A percentile compares a stretch with the other conserved stretches of the same genome.
Evolutionary conservation across 2,888 invertebrate genomes (phyloP).

Genomic region (Orchestes rusci): DNA sequence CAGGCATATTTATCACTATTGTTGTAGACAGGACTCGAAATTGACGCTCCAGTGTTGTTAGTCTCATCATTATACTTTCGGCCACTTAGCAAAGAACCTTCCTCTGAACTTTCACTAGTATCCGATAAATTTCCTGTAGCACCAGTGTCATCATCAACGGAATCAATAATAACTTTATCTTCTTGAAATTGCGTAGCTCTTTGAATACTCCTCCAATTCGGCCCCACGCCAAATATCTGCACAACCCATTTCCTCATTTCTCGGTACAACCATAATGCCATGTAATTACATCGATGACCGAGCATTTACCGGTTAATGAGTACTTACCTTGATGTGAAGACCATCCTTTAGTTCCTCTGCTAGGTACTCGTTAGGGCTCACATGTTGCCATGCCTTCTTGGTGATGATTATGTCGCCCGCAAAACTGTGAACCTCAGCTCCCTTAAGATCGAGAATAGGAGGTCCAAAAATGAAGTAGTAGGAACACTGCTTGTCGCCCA

Average conservation of each 20-base stretch:
- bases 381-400: constrained; percentile 53
- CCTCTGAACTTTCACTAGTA: no score
- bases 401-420: constrained; percentile 58
- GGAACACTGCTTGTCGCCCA: constrained; percentile 47
- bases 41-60: no score
- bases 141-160: no score
- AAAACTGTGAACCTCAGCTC: constrained; percentile 45
- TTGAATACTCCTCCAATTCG: constrained; percentile 39
- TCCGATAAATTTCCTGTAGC: no score
- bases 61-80: no score
- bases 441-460: constrained; percentile 55
- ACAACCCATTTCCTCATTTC: no score
- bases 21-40: no score
- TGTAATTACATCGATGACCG: no score
- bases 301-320: not conserved
- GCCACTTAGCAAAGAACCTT: no score
- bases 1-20: constrained; percentile 29
- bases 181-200: constrained; percentile 27
- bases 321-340: constrained; percentile 46
- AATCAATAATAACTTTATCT: no score
- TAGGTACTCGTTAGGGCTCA: constrained; percentile 54
- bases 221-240: constrained; percentile 37
- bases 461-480: constrained; percentile 56
- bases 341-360: constrained; percentile 50
- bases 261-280: no score